These are phyloP conservation scores for Anneissia japonica DNA, from an alignment of 35 echinoderm and acorn worm genomes.

Conservation along the genomic window DNA sequence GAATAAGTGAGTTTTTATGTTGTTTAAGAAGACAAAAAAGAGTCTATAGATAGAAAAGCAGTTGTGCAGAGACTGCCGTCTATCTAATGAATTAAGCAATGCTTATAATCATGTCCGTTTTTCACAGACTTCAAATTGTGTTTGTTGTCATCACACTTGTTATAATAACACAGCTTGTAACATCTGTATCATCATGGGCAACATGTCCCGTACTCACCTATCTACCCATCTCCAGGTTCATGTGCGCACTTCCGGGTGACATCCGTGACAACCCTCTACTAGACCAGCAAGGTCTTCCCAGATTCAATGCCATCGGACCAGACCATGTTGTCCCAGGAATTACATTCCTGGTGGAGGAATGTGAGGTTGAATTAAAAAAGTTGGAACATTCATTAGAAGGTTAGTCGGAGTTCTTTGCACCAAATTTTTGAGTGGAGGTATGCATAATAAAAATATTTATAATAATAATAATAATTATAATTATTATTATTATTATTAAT, in stretches of 20 bases:
- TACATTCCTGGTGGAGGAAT: slow-evolving; percentile 8
- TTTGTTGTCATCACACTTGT: background rate
- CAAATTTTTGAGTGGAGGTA: background rate
- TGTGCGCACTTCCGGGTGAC: background rate
- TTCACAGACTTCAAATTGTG: background rate
- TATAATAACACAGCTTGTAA: background rate
- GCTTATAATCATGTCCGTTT: no score
- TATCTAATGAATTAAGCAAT: no score
- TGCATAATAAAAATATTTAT: background rate
- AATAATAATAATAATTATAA: background rate
- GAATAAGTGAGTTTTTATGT: no score
- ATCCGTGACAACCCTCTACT: background rate
- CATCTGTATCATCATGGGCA: background rate
- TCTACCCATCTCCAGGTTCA: slow-evolving; percentile 32
- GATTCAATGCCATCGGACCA: slow-evolving; percentile 29
- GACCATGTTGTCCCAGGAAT: slow-evolving; percentile 49
- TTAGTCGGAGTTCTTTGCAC: background rate
- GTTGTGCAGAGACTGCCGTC: no score
- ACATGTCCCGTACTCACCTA: background rate
- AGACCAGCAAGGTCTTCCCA: slow-evolving; percentile 28
- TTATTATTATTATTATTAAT: no score
- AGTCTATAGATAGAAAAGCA: no score
- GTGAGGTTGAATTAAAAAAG: slow-evolving; percentile 17
- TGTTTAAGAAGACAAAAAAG: no score
- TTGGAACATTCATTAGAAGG: slow-evolving; percentile 31